These are phyloP conservation scores for Cathartes aura DNA, from an alignment of 2,113 vertebrate species.

Conservation along the genomic window DNA sequence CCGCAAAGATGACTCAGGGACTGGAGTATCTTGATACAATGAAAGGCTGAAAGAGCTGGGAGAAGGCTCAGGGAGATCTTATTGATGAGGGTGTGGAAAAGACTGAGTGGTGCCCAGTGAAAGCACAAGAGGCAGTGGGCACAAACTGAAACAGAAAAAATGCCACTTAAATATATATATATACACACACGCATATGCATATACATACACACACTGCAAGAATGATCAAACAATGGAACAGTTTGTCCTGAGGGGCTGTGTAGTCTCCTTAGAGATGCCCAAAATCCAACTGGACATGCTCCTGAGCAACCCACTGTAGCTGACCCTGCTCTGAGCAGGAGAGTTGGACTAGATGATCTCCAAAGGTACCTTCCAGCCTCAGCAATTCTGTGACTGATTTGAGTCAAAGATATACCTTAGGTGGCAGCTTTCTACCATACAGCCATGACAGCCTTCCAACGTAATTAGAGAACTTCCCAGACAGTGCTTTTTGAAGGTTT, in stretches of 20 bases:
- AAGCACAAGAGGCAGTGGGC: not conserved
- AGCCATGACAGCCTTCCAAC: not conserved
- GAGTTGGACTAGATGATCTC: not conserved
- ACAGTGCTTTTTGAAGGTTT: not conserved
- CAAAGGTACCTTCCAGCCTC: not conserved
- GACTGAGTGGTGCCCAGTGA: not conserved
- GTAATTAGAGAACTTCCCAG: not conserved
- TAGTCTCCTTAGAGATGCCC: not conserved
- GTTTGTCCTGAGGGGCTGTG: not conserved
- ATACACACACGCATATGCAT: not conserved
- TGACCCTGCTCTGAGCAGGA: not conserved
- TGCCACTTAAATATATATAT: not conserved
- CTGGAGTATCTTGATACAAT: not conserved
- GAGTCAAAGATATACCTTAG: not conserved
- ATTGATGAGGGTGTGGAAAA: not conserved
- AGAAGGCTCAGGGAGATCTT: not conserved
- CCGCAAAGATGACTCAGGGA: not conserved
- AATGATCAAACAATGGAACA: not conserved
- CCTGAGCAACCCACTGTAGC: not conserved
- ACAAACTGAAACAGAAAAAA: not conserved
- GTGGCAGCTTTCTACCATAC: not conserved
- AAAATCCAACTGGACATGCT: not conserved
- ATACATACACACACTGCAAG: not conserved
- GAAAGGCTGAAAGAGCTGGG: not conserved
- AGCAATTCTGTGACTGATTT: rapidly evolving